Base-by-base conservation (phyloP, 2,797 vertebrate species). In the Alca torda region DNA sequence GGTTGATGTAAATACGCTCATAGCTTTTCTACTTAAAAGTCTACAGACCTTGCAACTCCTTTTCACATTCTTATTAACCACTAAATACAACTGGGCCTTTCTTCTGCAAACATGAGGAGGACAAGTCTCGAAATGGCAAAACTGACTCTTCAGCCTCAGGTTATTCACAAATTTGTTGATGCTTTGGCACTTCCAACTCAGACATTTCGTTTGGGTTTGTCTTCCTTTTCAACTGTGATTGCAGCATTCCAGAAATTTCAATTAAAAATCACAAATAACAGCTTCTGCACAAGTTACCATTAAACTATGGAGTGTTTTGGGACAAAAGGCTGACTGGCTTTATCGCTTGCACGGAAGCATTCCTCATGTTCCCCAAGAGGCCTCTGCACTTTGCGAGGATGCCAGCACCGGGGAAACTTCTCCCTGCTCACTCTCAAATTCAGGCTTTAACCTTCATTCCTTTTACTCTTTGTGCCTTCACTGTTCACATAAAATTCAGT, bases 361-460 rank as follows among this genome's bases (percentile, higher is more conserved):
- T 63, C 46, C 11, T 26, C 28, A 28, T 0, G 0, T 17, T 37
- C 37, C 51, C 26, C 11, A 26, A 17, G 26, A 73, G n/a, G 25
- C 4, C 14, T 56, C 25, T 5, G 37, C 0, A 0, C 33, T 92
- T 24, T 37, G 13, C 3, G 0, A 65, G 46, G 23, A 50, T 4
- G 25, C 39, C 50, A 80, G 25, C 24, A 14, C 45, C 35, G 25
- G 33, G 21, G n/a, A 1, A 7, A 30, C 11, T 96, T 79, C 59
- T 30, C 28, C 48, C n/a, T 85, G 19, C 41, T 72, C 65, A 13
- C 28, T 57, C 46, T 59, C 3, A 1, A 8, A 43, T 41, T 37
- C 57, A 50, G 19, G 25, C 26, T 91, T 77, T 60, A 51, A 77
- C 14, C 39, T 60, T 76, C 72, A 39, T 24, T 43, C 4, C 45